phyloP scores from a whole-genome alignment of 2,797 vertebrate species.

The Luscinia luscinia region DNA sequence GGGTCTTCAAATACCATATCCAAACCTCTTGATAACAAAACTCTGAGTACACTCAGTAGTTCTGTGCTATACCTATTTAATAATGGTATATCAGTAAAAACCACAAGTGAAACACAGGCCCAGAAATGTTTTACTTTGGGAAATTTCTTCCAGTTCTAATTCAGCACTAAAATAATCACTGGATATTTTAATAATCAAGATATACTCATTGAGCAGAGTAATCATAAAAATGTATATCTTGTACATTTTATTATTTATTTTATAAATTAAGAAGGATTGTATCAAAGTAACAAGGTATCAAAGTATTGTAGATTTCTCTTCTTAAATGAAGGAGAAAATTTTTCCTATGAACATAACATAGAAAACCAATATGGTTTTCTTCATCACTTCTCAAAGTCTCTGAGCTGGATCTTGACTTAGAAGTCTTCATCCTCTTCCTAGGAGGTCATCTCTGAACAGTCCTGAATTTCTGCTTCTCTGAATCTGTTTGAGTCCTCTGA shows the following conservation, averaged over 20 bases:
- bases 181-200: not conserved
- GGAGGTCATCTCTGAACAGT: not conserved
- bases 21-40: not conserved
- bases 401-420: not conserved
- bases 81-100: not conserved
- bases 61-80: not conserved
- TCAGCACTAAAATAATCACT: not conserved
- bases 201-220: not conserved
- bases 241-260: not conserved
- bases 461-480: not conserved
- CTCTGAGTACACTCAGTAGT: not conserved
- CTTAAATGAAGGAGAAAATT: not conserved
- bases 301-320: not conserved
- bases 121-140: not conserved
- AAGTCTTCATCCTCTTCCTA: not conserved
- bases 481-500: not conserved
- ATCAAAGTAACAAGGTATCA: not conserved
- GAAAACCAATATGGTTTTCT: not conserved
- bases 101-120: not conserved
- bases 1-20: not conserved
- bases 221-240: not conserved
- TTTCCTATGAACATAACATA: not conserved
- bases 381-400: not conserved
- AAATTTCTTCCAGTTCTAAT: not conserved
- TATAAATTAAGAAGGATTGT: not conserved